Conservation (phyloP, 2,113 vertebrate genomes). For the Lutjanus erythropterus region DNA sequence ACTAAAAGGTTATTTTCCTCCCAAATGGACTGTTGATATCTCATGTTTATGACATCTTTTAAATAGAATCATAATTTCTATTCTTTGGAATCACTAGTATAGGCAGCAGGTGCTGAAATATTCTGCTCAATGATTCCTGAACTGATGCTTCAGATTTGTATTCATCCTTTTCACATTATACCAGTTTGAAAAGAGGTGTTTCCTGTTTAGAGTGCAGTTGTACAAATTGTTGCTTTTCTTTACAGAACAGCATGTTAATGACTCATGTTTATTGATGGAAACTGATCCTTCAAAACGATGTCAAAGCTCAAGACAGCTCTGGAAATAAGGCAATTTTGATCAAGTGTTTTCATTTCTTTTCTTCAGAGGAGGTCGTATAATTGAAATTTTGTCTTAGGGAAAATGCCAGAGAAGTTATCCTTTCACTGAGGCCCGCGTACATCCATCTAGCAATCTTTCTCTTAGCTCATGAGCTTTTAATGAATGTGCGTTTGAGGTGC, state of each 20-base stretch:
- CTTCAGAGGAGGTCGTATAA: conserved; percentile 5
- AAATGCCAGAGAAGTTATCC: conserved; percentile 22
- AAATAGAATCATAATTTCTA: neutral
- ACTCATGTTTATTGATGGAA: conserved; percentile 31
- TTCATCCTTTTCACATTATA: neutral
- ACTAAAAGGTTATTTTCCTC: no score
- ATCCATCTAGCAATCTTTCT: conserved; percentile 12
- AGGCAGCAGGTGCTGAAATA: neutral
- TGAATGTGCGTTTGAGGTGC: conserved; percentile 35
- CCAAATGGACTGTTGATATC: no score
- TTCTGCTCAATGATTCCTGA: neutral
- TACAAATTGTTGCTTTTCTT: neutral
- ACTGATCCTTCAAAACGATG: neutral
- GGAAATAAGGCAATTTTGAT: conserved; percentile 32
- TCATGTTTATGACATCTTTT: no score
- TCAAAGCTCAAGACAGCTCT: conserved; percentile 29
- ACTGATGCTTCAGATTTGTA: neutral
- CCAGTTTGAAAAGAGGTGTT: neutral
- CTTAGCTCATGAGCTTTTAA: conserved; percentile 35
- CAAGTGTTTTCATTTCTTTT: conserved; percentile 26
- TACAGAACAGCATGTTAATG: neutral
- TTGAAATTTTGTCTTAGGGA: conserved; percentile 20
- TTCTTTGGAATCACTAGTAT: neutral
- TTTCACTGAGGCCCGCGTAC: neutral
- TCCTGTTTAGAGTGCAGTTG: neutral